These are phyloP conservation scores for Hemaris fuciformis DNA, from an alignment of 2,888 invertebrate genomes.

Conservation along the genomic window DNA sequence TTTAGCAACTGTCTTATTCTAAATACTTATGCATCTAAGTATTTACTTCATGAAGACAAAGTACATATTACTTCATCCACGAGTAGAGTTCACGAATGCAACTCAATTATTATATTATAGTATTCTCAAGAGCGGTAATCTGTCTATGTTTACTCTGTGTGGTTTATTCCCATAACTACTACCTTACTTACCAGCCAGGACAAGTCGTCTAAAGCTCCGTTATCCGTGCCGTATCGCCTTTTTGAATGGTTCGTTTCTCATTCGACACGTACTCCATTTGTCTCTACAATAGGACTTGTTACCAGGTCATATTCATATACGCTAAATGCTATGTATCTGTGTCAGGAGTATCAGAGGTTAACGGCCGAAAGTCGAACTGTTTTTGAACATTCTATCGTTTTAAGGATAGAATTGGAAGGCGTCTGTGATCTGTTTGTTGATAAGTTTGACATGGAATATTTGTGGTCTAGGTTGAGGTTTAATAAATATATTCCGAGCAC, in stretches of 20 bases:
- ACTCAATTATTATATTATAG: neutral
- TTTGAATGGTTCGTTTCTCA: slow-evolving; percentile 68
- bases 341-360: slow-evolving; percentile 64
- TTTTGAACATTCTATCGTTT: slow-evolving; percentile 2
- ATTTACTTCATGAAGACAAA: too few species aligned
- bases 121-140: neutral
- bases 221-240: slow-evolving; percentile 74
- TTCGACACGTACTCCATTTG: slow-evolving; percentile 74
- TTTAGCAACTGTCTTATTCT: too few species aligned
- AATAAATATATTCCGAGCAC: neutral
- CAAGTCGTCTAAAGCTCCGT: slow-evolving; percentile 47
- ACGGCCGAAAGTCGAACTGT: slow-evolving; percentile 41
- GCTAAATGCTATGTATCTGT: slow-evolving; percentile 65
- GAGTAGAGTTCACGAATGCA: too few species aligned
- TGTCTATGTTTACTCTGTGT: neutral
- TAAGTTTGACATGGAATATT: neutral
- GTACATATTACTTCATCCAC: too few species aligned
- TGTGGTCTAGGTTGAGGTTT: neutral
- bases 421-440: neutral
- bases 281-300: slow-evolving; percentile 66
- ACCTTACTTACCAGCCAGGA: neutral
- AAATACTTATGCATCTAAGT: too few species aligned
- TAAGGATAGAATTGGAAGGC: neutral
- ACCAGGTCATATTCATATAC: slow-evolving; percentile 66
- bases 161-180: slow-evolving; percentile 9